These are phyloP conservation scores for Pyxicephalus adspersus DNA, from an alignment of 2,113 vertebrate genomes.

Conservation along the genomic window DNA sequence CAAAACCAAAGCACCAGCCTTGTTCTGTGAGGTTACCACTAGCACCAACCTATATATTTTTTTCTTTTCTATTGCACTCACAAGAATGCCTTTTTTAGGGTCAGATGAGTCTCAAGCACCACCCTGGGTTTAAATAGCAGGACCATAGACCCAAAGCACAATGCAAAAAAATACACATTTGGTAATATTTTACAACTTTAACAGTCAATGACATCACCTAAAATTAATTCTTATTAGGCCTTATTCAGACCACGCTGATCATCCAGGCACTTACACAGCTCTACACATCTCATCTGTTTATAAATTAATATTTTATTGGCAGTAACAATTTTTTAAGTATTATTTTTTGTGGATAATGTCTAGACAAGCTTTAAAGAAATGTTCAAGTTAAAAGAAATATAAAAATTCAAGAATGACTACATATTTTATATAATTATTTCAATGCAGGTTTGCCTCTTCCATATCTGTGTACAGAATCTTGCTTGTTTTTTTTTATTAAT, in stretches of 20 bases:
- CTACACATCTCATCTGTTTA: background rate
- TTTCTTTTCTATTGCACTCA: background rate
- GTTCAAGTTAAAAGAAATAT: no score
- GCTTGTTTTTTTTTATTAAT: no score
- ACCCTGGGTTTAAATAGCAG: slow-evolving; percentile 33
- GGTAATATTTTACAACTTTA: slow-evolving; percentile 27
- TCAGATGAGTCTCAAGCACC: background rate
- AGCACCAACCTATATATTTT: background rate
- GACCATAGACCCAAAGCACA: slow-evolving; percentile 26
- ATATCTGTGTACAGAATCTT: no score
- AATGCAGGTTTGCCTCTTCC: no score
- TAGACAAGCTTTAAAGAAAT: no score
- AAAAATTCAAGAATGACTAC: no score
- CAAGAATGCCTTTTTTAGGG: slow-evolving; percentile 2
- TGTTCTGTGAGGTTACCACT: slow-evolving; percentile 1
- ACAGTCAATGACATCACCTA: slow-evolving; percentile 47
- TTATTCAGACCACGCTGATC: slow-evolving; percentile 14
- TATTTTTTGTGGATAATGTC: no score
- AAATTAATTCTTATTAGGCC: slow-evolving; percentile 2
- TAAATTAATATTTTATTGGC: no score
- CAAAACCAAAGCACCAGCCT: slow-evolving; percentile 26
- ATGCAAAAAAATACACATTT: slow-evolving; percentile 39
- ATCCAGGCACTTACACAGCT: slow-evolving; percentile 30
- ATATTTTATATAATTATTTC: no score
- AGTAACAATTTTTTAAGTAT: no score